Percentiles rank a stretch among this genome's conserved stretches.
Evolutionary conservation across 2,888 invertebrate genomes (phyloP).

Genomic region (Drosophila conformis): DNA sequence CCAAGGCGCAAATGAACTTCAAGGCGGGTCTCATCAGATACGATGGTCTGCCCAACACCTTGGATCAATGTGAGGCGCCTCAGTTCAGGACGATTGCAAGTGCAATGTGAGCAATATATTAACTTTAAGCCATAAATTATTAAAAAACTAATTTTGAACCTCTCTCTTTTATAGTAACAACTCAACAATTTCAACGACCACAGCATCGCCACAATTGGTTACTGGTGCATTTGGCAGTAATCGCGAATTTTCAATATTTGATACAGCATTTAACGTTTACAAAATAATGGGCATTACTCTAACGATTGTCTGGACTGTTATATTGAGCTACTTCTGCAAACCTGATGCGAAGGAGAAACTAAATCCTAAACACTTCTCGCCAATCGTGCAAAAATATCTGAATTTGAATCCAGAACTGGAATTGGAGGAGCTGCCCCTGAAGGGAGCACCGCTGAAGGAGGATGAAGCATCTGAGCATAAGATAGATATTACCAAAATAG

Average conservation of each 20-base stretch:
- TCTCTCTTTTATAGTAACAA: constrained; percentile 22
- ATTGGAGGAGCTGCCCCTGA: constrained; percentile 65
- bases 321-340: constrained; percentile 86
- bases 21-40: constrained; percentile 74
- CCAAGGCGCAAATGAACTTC: constrained; percentile 72
- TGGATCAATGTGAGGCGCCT: constrained; percentile 75
- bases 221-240: constrained; percentile 65
- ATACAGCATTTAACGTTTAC: constrained; percentile 88
- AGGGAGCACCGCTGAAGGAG: constrained; percentile 29
- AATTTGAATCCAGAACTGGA: constrained; percentile 16
- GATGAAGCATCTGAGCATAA: not conserved
- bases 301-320: constrained; percentile 86
- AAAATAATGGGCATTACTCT: constrained; percentile 86
- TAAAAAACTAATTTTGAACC: not conserved
- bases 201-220: constrained; percentile 15
- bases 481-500: not conserved
- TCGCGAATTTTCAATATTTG: constrained; percentile 85
- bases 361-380: constrained; percentile 77
- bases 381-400: constrained; percentile 72
- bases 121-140: not conserved
- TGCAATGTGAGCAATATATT: constrained; percentile 61
- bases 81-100: constrained; percentile 53
- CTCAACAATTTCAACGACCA: constrained; percentile 27
- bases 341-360: constrained; percentile 62
- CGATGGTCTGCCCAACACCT: constrained; percentile 69